phyloP scores from a whole-genome alignment of 2,797 vertebrate species.

The Carcharodon carcharias region DNA sequence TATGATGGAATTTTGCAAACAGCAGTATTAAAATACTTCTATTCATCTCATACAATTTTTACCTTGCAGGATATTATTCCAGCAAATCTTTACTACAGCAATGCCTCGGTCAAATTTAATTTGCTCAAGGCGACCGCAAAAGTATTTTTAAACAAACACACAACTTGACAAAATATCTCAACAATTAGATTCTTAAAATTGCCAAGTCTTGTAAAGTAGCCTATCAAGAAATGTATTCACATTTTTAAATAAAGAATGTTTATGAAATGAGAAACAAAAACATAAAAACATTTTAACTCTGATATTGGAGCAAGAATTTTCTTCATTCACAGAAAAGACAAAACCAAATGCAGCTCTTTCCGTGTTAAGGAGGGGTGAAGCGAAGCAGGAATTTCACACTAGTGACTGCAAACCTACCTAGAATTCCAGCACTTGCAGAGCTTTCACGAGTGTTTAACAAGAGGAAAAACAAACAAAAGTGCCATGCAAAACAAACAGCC shows the following conservation, averaged over 20 bases:
- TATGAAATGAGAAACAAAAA: not conserved
- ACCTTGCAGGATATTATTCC: not conserved
- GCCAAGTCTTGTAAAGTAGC: not conserved
- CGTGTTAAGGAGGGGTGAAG: slow-evolving; percentile 7
- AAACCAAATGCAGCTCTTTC: not conserved
- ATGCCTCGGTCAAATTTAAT: not conserved
- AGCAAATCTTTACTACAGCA: not conserved
- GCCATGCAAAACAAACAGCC: slow-evolving; percentile 60
- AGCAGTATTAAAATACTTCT: not conserved
- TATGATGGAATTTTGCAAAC: not conserved
- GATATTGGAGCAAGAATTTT: not conserved
- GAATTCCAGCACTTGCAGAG: slow-evolving; percentile 58
- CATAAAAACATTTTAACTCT: not conserved
- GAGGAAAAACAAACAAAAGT: slow-evolving; percentile 71
- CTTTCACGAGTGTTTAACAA: slow-evolving; percentile 69
- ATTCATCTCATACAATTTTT: not conserved
- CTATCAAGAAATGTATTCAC: too few relatives aligned
- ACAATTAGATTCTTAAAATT: not conserved
- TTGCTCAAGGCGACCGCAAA: not conserved
- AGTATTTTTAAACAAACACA: not conserved
- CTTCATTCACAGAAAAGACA: not conserved
- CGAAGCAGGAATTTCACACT: not conserved
- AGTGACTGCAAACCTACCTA: slow-evolving; percentile 56
- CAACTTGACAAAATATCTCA: not conserved
- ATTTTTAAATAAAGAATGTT: not conserved